Base-by-base conservation (phyloP, 2,113 vertebrate species). In the Caracal caracal region DNA sequence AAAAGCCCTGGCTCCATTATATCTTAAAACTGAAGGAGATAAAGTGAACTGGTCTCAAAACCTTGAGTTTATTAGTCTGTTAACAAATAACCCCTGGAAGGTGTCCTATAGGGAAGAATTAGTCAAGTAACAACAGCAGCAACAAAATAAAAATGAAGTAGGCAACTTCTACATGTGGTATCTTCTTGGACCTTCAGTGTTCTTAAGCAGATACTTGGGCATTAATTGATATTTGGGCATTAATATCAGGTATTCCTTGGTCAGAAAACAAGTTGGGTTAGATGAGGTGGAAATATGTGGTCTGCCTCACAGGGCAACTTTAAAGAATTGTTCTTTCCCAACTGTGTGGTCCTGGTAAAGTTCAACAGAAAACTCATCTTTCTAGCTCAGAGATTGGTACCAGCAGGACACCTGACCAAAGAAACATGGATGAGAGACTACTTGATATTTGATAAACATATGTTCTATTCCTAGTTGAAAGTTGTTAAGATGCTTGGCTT, bases 11-110 rank as follows among this genome's bases (percentile, higher is more conserved):
- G 28, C 82, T 86, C 63, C 47, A 95, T 93, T 96, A 51, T 70
- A 84, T 96, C 71, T 95, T 84, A 76, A 97, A 86, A 96, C 35
- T 22, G 79, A 96, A 93, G 86, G 87, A 93, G 76, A 93, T 71
- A 93, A 63, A 88, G 47, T 40, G 28, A 88, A 95, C 71, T 65
- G 20, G 73, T 90, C 84, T 88, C 13, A 56, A 92, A 94, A 81
- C 43, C 61, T 93, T 90, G 66, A 87, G 59, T 78, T 76, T 85
- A 94, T 95, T 84, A 71, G 59, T 84, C n/a, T 94, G 59, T 40
- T 96, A 96, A 82, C 83, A 89, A 71, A 92, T 71, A 59, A 59
- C 1, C 28, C 19, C 43, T 70, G 6, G 35, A 85, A 51, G 70
- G 65, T 70, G 59, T 87, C 51, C 28, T 20, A 53, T 13, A 3